Evolutionary conservation across 2,797 vertebrate species (phyloP).

Genomic region (Trachops cirrhosus): DNA sequence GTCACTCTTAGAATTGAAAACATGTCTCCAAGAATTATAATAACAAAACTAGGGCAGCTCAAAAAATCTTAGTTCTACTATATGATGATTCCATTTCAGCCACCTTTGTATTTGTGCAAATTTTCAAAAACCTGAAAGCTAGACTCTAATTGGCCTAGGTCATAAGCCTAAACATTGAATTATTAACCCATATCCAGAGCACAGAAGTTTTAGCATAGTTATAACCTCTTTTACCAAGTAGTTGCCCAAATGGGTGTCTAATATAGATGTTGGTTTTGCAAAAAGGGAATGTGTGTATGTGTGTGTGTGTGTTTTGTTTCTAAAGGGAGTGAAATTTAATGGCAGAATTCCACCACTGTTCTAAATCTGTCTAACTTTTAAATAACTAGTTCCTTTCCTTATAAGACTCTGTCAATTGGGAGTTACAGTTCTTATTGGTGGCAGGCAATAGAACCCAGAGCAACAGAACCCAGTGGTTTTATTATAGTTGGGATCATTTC

Average conservation of each 20-base stretch:
- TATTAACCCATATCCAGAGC: not conserved
- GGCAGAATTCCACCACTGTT: too few relatives aligned
- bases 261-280: not conserved
- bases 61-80: not conserved
- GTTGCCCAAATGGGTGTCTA: not conserved
- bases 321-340: too few relatives aligned
- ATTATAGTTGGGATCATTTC: not conserved
- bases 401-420: too few relatives aligned
- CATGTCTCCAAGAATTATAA: not conserved
- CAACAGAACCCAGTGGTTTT: too few relatives aligned
- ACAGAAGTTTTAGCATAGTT: not conserved
- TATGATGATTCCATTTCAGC: not conserved
- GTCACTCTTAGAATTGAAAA: conserved; percentile 24
- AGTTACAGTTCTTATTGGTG: too few relatives aligned
- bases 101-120: not conserved
- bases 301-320: too few relatives aligned
- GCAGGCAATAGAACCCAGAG: too few relatives aligned
- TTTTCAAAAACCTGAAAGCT: not conserved
- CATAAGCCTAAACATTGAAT: not conserved
- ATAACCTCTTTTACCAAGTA: not conserved
- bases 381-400: too few relatives aligned
- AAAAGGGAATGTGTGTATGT: not conserved
- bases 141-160: not conserved
- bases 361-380: too few relatives aligned
- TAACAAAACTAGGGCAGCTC: not conserved